Evolutionary conservation across 2,113 vertebrate genomes (phyloP), one percentile per base, ranked within the genome.

Genomic region (Thunnus maccoyii): DNA sequence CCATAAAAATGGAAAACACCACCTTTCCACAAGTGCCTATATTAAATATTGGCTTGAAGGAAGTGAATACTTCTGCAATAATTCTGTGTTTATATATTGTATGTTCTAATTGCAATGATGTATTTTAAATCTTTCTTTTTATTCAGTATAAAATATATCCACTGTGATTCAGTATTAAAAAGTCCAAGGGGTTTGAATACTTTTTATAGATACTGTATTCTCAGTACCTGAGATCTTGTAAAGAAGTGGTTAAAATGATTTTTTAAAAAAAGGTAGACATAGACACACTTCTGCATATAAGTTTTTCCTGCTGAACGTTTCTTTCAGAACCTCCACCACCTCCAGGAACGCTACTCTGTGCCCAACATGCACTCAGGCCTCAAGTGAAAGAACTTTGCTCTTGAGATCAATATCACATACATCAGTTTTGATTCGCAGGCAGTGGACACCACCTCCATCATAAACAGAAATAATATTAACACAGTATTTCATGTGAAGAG

Each of bases 91-190:
- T 52, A 46, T 5, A 46, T 2, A 61, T 5, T 47, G 27, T 65
- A 11, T 62, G 44, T 18, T 66, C 14, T 14, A 18, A 58, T 71
- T 30, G 2, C 4, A 16, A 62, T 52, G 5, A 63, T 3, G 25
- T 25, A 25, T 50, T 25, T 54, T 71, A 4, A 72, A 11, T 72
- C 62, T 32, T 18, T 50, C 15, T 18, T 17, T 68, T 17, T 68
- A 63, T 50, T 44, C 41, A 66, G 60, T 68, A 20, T 72, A 41
- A 64, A 66, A 69, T 51, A 51, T 62, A 17, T 58, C 76, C 17
- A 76, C 66, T 50, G 48, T 60, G 52, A 78, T 12, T 70, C 54
- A 47, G 41, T 60, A 63, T 77, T 77, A 20, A 72, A n/a, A 48
- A 30, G 25, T 62, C 62, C 56, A 58, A 36, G 50, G 27, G 56